Evolutionary conservation across 2,888 invertebrate genomes (phyloP).

Genomic region (Oxycera nigricornis): DNA sequence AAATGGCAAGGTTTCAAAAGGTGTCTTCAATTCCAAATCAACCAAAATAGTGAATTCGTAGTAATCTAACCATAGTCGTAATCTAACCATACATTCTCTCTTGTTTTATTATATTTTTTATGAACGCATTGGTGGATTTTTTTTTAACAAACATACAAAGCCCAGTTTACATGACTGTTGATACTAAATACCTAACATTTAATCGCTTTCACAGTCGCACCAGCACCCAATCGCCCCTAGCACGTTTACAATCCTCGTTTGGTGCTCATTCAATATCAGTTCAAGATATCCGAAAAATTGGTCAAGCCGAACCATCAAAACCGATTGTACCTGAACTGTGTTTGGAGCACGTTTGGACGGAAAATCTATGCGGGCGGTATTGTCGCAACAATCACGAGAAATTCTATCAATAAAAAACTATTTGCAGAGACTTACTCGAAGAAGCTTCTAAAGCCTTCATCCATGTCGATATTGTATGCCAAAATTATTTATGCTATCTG

Average conservation of each 20-base stretch:
- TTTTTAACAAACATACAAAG: too few species aligned
- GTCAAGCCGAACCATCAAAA: slow-evolving; percentile 66
- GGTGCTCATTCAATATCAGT: slow-evolving; percentile 57
- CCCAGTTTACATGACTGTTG: too few species aligned
- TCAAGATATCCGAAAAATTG: slow-evolving; percentile 62
- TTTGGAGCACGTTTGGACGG: slow-evolving; percentile 90
- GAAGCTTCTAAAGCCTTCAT: slow-evolving; percentile 80
- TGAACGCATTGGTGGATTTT: too few species aligned
- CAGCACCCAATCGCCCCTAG: slow-evolving; percentile 56
- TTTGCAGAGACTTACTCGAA: slow-evolving; percentile 64
- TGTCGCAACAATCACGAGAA: neutral
- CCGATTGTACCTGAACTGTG: slow-evolving; percentile 86
- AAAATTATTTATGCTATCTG: slow-evolving; percentile 83
- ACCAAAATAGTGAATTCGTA: too few species aligned
- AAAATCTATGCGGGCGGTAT: slow-evolving; percentile 66
- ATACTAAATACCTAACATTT: too few species aligned
- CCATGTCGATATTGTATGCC: slow-evolving; percentile 84
- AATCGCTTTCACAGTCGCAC: slow-evolving; percentile 58
- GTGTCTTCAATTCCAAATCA: too few species aligned
- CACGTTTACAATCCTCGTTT: slow-evolving; percentile 57
- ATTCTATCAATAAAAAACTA: neutral
- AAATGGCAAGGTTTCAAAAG: too few species aligned
- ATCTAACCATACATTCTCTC: too few species aligned
- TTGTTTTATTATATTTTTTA: too few species aligned
- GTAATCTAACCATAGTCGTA: too few species aligned